Evolutionary conservation across 2,113 vertebrate species (phyloP), one percentile per base, ranked within the genome.

Genomic region (Ginglymostoma cirratum): DNA sequence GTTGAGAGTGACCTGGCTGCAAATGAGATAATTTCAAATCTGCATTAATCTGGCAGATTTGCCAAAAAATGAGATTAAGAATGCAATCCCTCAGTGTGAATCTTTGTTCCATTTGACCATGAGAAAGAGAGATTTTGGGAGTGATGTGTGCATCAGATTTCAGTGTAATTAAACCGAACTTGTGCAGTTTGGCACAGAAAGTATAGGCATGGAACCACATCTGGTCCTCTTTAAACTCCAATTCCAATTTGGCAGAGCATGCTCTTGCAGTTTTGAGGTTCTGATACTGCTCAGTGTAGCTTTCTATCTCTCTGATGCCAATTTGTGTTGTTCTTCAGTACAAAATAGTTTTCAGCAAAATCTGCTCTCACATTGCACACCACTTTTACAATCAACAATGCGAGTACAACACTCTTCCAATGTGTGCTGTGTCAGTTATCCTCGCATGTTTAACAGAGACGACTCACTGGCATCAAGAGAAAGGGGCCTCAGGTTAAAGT

Each of bases 181-280:
- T 94, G 66, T 14, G 3, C 5, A 45, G 66, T 24, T 48, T 94
- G 93, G 93, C 65, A 45, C 7, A 24, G 23, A 12, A 5, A 5
- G 8, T 4, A 1, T 7, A 8, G 42, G 21, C 19, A 42, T 94
- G 66, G n/a, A 94, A 24, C 17, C 38, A 94, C 93, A 94, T 66
- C 93, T 94, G 92, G 23, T 94, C 12, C 93, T 94, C 66, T 45
- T 94, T 94, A 94, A 94, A n/a, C 38, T 27, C 93, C 7, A 70
- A 38, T 45, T 48, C 93, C 2, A 45, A 45, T 42, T 67, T 70
- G 66, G 93, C 93, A 94, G 27, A 94, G 0, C 12, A 94, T 23
- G 5, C 2, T 10, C 8, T 42, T 69, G 52, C 87, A 94, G 67
- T 45, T 94, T 65, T 94, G 45, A 94, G 10, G 38, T 69, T 94